Evolutionary conservation across 1,140 invertebrate genomes (phyloP).

Genomic region (Megalopta genalis): DNA sequence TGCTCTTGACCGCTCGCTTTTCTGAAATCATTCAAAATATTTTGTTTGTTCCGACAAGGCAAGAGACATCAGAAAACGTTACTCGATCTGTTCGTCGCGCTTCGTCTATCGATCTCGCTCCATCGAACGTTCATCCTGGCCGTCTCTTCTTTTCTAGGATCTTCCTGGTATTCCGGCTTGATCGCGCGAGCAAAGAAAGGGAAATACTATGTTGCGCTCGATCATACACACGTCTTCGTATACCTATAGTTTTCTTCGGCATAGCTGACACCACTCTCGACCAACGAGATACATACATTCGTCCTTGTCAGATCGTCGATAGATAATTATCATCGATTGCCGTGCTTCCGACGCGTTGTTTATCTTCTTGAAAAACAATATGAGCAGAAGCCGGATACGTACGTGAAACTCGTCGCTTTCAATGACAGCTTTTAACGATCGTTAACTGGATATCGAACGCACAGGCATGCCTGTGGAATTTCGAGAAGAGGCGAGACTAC

Average conservation of each 20-base stretch:
- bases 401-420: neutral
- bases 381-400: neutral
- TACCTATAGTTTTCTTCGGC: neutral
- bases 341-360: slow-evolving; percentile 22
- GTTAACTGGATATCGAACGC: neutral
- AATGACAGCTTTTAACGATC: neutral
- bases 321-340: slow-evolving; percentile 55
- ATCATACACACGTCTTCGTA: too few relatives aligned
- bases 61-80: neutral
- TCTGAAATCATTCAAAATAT: neutral
- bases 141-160: neutral
- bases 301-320: slow-evolving; percentile 51
- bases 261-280: neutral
- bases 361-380: slow-evolving; percentile 41
- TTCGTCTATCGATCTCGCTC: slow-evolving; percentile 9
- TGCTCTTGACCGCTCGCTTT: neutral
- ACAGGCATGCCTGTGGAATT: too few relatives aligned
- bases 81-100: neutral
- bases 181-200: neutral
- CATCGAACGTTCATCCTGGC: slow-evolving; percentile 7
- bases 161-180: too few relatives aligned
- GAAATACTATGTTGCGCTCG: too few relatives aligned
- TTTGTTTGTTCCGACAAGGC: too few relatives aligned
- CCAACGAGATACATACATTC: slow-evolving; percentile 22
- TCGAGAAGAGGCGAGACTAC: too few relatives aligned